Evolutionary conservation across 2,113 vertebrate species (phyloP).

Genomic region (Lycaon pictus): DNA sequence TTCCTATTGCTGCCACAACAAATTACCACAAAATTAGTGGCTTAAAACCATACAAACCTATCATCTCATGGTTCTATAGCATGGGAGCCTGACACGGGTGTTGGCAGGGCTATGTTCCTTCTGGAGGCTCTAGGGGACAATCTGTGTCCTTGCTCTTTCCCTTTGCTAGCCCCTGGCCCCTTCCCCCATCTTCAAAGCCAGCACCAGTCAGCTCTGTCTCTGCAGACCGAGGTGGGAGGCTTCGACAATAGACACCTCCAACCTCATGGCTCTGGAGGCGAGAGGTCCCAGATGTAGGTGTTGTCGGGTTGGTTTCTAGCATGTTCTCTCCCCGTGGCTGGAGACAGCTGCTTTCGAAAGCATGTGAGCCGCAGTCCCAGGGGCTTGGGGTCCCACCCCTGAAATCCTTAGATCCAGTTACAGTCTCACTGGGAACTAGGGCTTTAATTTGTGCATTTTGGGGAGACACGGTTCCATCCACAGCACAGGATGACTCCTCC

Average conservation of each 20-base stretch:
- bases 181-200: background rate
- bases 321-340: background rate
- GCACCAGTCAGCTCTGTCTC: background rate
- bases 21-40: background rate
- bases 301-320: background rate
- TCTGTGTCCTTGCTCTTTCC: accelerated
- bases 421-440: too few relatives aligned
- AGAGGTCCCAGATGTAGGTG: accelerated
- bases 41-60: accelerated
- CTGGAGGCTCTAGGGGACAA: background rate
- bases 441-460: background rate
- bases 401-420: background rate
- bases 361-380: background rate
- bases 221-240: background rate
- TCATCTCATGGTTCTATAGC: accelerated
- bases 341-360: background rate
- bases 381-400: too few relatives aligned
- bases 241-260: too few relatives aligned
- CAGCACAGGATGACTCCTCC: accelerated
- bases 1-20: background rate
- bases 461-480: background rate
- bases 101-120: background rate
- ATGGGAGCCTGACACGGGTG: accelerated
- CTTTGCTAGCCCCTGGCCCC: background rate
- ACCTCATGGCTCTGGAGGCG: background rate